Base-by-base conservation (phyloP, 2,888 invertebrate genomes). In the Ethmia dodecea region DNA sequence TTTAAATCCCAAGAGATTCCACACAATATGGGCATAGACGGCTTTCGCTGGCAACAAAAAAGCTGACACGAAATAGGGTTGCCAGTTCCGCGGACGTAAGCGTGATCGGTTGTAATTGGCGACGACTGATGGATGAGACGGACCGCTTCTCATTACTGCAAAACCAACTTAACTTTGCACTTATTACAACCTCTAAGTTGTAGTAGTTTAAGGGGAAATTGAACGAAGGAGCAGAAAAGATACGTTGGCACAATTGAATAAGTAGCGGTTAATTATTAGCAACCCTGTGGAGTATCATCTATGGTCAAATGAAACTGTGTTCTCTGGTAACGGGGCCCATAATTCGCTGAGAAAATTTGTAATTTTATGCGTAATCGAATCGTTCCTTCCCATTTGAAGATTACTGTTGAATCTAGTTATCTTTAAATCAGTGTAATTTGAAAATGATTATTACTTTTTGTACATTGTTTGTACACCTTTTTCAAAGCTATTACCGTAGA, bases 71-170 rank as follows among this genome's bases (percentile, higher is more conserved):
- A 66, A 71, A 76, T 75, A 76, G 70, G 74, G 71, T 66, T 76
- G 69, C 64, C 71, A 67, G 53, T 50, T 40, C 43, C 52, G 43
- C 52, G 52, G 61, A 57, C 59, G 56, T 62, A 76, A 67, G 72
- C 76, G 74, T 76, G 79, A 79, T 75, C 72, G 60, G 55, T 63
- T 68, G 78, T 83, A 81, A 83, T 81, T 83, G 80, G 78, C 69
- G 44, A 48, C 56, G 49, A 48, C 70, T 72, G 77, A 68, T 68
- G 64, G 63, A 64, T 65, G 63, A 52, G 57, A 52, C 49, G 41
- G 41, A 46, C 51, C 49, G 47, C 33, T 47, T 40, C 51, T 56
- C 56, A 57, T 60, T 61, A 60, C 50, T 43, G 33, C 44, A 49
- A 31, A 22, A 50, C 67, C 44, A 67, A 60, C 44, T 40, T 54